Percentiles rank a stretch among this genome's conserved stretches.
These are phyloP conservation scores for Nyctalus aviator DNA, from an alignment of 2,797 vertebrate species.

Conservation along the genomic window DNA sequence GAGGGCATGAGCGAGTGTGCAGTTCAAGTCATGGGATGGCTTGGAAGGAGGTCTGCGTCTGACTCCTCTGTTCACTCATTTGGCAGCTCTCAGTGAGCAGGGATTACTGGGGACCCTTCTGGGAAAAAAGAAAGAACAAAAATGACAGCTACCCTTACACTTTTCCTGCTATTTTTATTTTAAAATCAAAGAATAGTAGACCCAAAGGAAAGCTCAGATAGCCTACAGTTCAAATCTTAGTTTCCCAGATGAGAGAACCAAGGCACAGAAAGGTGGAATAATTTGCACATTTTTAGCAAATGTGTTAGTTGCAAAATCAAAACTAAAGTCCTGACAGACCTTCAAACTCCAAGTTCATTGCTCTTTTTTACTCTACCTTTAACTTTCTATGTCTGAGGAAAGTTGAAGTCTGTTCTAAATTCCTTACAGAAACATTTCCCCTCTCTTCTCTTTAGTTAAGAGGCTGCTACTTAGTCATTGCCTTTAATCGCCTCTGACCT, in stretches of 20 bases:
- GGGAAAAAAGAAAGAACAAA: not conserved
- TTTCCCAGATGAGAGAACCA: not conserved
- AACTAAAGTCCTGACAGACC: not conserved
- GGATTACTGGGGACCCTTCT: accelerated
- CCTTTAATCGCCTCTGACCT: not conserved
- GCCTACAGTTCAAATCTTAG: not conserved
- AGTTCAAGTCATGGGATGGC: not conserved
- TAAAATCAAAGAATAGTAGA: not conserved
- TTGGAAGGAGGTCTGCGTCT: not conserved
- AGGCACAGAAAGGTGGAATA: not conserved
- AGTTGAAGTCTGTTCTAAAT: not conserved
- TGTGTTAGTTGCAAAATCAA: not conserved
- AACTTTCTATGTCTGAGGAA: not conserved
- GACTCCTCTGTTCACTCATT: not conserved
- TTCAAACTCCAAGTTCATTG: not conserved
- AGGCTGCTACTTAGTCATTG: not conserved
- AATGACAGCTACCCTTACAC: not conserved
- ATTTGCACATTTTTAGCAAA: not conserved
- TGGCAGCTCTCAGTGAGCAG: not conserved
- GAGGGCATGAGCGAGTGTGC: not conserved
- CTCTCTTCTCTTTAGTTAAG: not conserved
- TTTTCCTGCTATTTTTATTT: slow-evolving; percentile 4
- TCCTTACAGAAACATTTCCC: not conserved
- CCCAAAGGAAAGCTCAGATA: not conserved
- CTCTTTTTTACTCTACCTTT: not conserved